Conservation (phyloP, 92 coral and sea anemone genomes). For the Umimayanthus kanabou region DNA sequence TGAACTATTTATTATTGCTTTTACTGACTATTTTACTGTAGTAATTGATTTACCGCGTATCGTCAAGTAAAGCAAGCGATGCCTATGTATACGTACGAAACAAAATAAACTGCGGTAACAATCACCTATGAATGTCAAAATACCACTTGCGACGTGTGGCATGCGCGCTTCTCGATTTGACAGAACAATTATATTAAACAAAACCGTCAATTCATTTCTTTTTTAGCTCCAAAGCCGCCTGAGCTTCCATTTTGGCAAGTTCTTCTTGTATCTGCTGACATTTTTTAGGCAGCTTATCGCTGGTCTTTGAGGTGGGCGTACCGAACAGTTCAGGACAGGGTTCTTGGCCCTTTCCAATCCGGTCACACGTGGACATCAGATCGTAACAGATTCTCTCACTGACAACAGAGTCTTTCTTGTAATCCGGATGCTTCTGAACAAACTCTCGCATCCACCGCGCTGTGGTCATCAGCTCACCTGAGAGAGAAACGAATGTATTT, state of each 20-base stretch:
- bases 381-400: conserved; percentile 87
- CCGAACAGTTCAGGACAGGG: conserved; percentile 87
- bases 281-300: conserved; percentile 66
- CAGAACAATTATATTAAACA: neutral
- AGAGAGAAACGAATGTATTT: neutral
- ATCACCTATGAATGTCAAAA: neutral
- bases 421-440: conserved; percentile 79
- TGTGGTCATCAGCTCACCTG: conserved; percentile 96
- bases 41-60: too few species aligned
- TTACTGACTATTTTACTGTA: too few species aligned
- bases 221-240: conserved; percentile 25
- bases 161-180: too few species aligned
- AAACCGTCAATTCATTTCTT: neutral
- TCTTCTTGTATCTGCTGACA: conserved; percentile 74
- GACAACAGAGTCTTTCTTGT: conserved; percentile 91
- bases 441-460: conserved; percentile 96
- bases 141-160: too few species aligned
- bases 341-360: conserved; percentile 74
- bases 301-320: conserved; percentile 78
- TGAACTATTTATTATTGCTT: too few species aligned
- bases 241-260: conserved; percentile 60
- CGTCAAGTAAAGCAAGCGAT: too few species aligned
- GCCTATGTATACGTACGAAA: too few species aligned
- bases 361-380: conserved; percentile 76
- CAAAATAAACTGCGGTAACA: neutral